These are phyloP conservation scores for Drosophila orena DNA, from an alignment of 1,140 invertebrate species.

Conservation along the genomic window DNA sequence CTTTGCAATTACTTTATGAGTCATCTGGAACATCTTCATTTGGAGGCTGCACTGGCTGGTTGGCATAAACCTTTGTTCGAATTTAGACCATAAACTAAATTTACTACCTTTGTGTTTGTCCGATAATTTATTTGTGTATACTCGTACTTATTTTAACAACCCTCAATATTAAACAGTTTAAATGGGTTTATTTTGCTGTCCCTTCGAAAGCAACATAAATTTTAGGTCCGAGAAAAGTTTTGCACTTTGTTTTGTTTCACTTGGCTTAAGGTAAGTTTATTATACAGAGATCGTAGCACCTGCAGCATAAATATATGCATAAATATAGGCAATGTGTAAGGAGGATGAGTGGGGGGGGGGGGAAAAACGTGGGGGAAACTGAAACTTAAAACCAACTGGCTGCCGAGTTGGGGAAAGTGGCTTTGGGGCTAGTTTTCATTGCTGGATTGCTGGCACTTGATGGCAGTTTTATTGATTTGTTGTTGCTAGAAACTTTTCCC, in stretches of 20 bases:
- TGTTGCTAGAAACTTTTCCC: slow-evolving; percentile 61
- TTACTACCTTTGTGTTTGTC: neutral
- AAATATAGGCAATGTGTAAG: slow-evolving; percentile 30
- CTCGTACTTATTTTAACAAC: slow-evolving; percentile 4
- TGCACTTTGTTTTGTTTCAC: slow-evolving; percentile 3
- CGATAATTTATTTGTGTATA: slow-evolving; percentile 9
- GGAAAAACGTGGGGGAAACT: neutral
- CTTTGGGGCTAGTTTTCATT: slow-evolving; percentile 60
- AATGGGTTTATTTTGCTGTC: slow-evolving; percentile 6
- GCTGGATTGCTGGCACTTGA: slow-evolving; percentile 50
- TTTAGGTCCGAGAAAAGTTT: slow-evolving; percentile 24
- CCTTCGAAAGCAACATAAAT: slow-evolving; percentile 6
- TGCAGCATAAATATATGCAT: slow-evolving; percentile 48
- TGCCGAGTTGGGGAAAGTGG: slow-evolving; percentile 35
- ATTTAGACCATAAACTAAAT: neutral
- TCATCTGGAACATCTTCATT: neutral
- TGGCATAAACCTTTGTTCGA: neutral
- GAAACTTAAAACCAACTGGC: slow-evolving; percentile 26
- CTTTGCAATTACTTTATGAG: slow-evolving; percentile 5
- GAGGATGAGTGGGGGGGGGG: slow-evolving; percentile 31
- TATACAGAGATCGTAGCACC: slow-evolving; percentile 25
- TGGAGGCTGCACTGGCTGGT: neutral
- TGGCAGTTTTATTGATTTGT: slow-evolving; percentile 76
- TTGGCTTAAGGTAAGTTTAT: slow-evolving; percentile 27
- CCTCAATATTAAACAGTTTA: slow-evolving; percentile 9